These are phyloP conservation scores for Meta bourneti DNA, from an alignment of 2,888 invertebrate genomes.

Conservation along the genomic window DNA sequence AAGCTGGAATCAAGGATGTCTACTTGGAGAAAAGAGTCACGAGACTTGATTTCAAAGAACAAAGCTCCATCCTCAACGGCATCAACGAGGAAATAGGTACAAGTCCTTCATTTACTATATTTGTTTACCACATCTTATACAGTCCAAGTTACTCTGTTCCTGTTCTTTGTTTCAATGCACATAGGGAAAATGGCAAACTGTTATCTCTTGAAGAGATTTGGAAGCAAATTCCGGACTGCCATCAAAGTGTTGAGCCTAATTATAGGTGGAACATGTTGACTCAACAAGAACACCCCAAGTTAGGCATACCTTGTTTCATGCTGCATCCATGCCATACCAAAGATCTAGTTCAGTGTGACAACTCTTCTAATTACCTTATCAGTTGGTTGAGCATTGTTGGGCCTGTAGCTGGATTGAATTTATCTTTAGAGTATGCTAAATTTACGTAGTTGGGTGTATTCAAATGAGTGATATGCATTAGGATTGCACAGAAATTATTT, in stretches of 20 bases:
- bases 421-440: conserved; percentile 62
- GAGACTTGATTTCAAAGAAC: background rate
- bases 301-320: conserved; percentile 65
- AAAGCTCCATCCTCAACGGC: background rate
- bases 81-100: background rate
- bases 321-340: conserved; percentile 66
- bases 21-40: conserved; percentile 58
- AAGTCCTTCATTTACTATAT: conserved; percentile 7
- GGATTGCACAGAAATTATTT: background rate
- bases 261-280: conserved; percentile 59
- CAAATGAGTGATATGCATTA: background rate
- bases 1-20: conserved; percentile 9
- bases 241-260: background rate
- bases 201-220: conserved; percentile 53
- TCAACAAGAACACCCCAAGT: conserved; percentile 66
- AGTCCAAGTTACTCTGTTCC: conserved; percentile 71
- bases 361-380: conserved; percentile 57
- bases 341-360: conserved; percentile 32
- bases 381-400: conserved; percentile 65
- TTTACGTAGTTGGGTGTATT: background rate
- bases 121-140: conserved; percentile 67
- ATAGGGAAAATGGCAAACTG: conserved; percentile 55
- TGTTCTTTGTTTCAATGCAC: conserved; percentile 64
- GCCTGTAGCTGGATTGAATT: conserved; percentile 60
- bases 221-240: conserved; percentile 43